Base-by-base conservation (phyloP, 2,797 vertebrate species). In the Lophius americanus region DNA sequence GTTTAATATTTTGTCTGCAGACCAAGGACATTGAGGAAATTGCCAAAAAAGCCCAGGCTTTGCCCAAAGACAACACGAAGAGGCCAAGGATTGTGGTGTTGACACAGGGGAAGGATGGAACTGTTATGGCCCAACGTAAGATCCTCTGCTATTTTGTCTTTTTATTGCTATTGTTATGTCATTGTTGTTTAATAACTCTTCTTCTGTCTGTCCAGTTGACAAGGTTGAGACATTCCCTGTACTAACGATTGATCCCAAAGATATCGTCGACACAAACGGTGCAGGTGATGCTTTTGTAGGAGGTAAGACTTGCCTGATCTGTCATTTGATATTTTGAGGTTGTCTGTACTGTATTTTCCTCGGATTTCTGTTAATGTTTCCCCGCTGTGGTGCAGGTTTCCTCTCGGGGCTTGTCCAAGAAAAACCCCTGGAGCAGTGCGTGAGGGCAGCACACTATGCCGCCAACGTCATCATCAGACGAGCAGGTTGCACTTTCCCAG, bases 251-350 rank as follows among this genome's bases (percentile, higher is more conserved):
- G 94, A 98, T 81, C 94, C 96, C 75, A 95, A 95, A 83, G 93
- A 97, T 85, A 95, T 99, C 11, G 92, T 99, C 78, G 98, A 99
- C 89, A 99, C 98, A 80, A 99, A 95, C 60, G 98, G 98, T 87
- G 98, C 98, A 54, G 98, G 98, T 59, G 98, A 99, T 80, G 98
- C 98, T 2, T 99, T 99, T 90, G 98, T 98, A 66, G 98, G 98
- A 95, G 98, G 98, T 98, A 80, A n/a, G 70, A 23, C 43, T 65
- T 51, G 12, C 5, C 5, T 7, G 0, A 32, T 54, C 44, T 50
- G 43, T 32, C 5, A 10, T 50, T 42, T 32, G n/a, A 50, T 9
- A 51, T 36, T 58, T 39, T 4, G 36, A 2, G 1, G 13, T 58
- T 13, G 13, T n/a, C 51, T 59, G 47, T 13, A 67, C 0, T 61